Conservation (phyloP, 2,113 vertebrate genomes). For the Forbesichthys agassizii region DNA sequence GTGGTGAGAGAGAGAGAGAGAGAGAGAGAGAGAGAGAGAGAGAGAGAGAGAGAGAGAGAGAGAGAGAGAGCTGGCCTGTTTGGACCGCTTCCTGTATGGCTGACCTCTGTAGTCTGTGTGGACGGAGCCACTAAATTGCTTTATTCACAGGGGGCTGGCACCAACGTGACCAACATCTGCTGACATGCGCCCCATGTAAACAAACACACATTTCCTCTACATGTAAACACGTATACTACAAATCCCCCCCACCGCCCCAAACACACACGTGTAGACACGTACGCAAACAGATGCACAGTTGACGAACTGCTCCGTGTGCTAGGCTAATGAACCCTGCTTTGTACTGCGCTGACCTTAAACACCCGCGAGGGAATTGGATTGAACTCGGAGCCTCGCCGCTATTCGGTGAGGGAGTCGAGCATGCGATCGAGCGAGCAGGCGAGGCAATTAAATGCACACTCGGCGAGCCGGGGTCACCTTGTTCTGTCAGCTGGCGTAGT, state of each 20-base stretch:
- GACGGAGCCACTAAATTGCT: constrained; percentile 3
- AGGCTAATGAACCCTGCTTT: constrained; percentile 33
- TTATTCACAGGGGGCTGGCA: constrained; percentile 20
- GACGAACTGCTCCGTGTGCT: neutral
- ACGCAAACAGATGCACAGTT: neutral
- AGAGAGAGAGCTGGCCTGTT: neutral
- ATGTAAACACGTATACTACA: neutral
- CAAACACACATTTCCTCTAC: neutral
- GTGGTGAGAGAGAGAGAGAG: neutral
- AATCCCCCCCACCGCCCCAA: neutral
- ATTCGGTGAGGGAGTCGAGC: constrained; percentile 32
- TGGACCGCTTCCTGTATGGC: neutral
- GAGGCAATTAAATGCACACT: constrained; percentile 60
- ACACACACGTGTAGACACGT: neutral
- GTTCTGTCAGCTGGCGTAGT: constrained; percentile 41
- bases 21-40: neutral
- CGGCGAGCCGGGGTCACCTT: constrained; percentile 63
- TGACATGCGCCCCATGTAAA: no score
- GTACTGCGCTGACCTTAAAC: constrained; percentile 49
- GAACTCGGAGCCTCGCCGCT: constrained; percentile 42
- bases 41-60: neutral
- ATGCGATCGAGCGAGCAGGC: constrained; percentile 32
- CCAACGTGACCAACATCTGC: neutral
- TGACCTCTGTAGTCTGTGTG: constrained; percentile 12
- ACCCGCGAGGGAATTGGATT: constrained; percentile 21